Evolutionary conservation across 2,113 vertebrate species (phyloP).

Genomic region (Epinephelus moara): DNA sequence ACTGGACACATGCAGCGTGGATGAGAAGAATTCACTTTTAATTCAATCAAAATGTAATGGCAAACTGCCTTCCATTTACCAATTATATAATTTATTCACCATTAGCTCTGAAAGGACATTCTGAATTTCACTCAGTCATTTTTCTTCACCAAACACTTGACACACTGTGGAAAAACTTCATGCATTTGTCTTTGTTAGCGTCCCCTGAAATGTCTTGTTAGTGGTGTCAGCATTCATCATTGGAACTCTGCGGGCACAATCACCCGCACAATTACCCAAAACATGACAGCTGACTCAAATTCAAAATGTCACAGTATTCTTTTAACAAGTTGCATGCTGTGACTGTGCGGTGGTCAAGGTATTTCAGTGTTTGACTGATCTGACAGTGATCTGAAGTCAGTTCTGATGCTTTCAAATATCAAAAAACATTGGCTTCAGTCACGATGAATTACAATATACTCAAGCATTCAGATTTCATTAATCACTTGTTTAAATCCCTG

Average conservation of each 20-base stretch:
- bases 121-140: conserved; percentile 49
- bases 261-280: neutral
- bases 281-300: conserved; percentile 38
- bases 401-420: neutral
- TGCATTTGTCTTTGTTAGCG: conserved; percentile 69
- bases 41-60: conserved; percentile 59
- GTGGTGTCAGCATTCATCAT: conserved; percentile 65
- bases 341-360: conserved; percentile 8
- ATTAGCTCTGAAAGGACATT: conserved; percentile 57
- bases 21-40: conserved; percentile 63
- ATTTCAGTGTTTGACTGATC: conserved; percentile 19
- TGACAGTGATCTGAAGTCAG: conserved; percentile 13
- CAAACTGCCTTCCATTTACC: conserved; percentile 62
- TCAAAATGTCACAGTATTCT: conserved; percentile 36
- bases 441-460: neutral
- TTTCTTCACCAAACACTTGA: conserved; percentile 61
- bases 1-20: conserved; percentile 41
- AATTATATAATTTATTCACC: conserved; percentile 69
- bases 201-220: conserved; percentile 61
- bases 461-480: neutral
- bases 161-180: conserved; percentile 56
- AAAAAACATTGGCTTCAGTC: neutral
- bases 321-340: conserved; percentile 21
- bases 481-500: neutral
- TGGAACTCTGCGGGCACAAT: neutral